Base-by-base conservation (phyloP, 2,797 vertebrate genomes). In the Forpus xanthops region DNA sequence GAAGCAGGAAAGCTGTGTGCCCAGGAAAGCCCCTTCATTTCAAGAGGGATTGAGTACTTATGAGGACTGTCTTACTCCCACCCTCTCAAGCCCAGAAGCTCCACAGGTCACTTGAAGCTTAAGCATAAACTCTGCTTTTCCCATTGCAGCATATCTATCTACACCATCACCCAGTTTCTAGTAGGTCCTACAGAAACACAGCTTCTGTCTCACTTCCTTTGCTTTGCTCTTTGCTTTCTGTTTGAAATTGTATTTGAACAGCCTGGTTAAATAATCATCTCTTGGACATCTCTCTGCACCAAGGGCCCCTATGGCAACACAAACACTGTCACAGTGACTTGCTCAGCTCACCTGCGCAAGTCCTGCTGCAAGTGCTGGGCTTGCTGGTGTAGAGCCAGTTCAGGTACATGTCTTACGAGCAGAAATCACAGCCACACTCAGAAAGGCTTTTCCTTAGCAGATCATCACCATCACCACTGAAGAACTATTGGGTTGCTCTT, bases 1-100 rank as follows among this genome's bases (percentile, higher is more conserved):
- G 94, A 96, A 90, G 83, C 55, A 74, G 87, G 79, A 93, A 95
- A 95, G 58, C 95, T 96, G 68, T 12, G 3, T 88, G 75, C 80
- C 87, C 92, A 96, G 92, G 95, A 97, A 97, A 96, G 94, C 77
- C 83, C 94, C 89, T 97, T 95, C 93, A 85, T 87, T 96, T 97
- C 27, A 16, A 97, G 94, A 94, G 81, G 73, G 61, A 96, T 84
- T 18, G 5, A 93, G 55, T 28, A 89, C 90, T 77, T 30, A 37
- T 15, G 27, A 83, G 60, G 49, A 37, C 44, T 79, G n/a, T 67
- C 44, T 96, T 87, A 64, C 33, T 90, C 28, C n/a, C 60, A 79
- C n/a, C 18, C 60, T 90, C 55, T 44, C 35, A 80, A 85, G 47
- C 44, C 31, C 64, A 85, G 60, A 73, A 93, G 77, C 44, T 93